Evolutionary conservation across 1,140 invertebrate genomes (phyloP).

Genomic region (Amyelois transitella): DNA sequence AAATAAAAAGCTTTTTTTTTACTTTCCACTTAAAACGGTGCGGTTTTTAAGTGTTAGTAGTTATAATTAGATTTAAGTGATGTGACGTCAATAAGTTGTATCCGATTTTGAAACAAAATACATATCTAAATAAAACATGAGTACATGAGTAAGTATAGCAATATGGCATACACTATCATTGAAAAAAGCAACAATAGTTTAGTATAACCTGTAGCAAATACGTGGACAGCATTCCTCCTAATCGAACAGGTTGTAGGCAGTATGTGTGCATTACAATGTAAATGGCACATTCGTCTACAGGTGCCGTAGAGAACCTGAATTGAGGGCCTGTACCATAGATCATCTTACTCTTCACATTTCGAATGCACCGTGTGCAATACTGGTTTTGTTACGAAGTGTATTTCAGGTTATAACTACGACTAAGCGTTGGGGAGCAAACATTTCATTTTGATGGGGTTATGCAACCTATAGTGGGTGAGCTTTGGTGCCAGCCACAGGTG

Average conservation of each 20-base stretch:
- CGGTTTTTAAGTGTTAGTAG: too few species aligned
- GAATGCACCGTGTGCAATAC: constrained; percentile 26
- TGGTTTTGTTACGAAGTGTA: constrained; percentile 3
- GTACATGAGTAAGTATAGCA: too few species aligned
- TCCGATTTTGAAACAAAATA: too few species aligned
- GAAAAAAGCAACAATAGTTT: constrained; percentile 22
- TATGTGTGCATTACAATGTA: constrained; percentile 64
- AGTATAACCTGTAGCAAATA: constrained; percentile 25
- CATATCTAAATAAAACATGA: too few species aligned
- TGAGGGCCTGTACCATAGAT: constrained; percentile 17
- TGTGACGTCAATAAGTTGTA: too few species aligned
- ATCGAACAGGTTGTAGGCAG: constrained; percentile 59
- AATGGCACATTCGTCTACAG: constrained; percentile 63
- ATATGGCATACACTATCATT: not conserved
- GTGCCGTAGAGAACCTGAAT: constrained; percentile 51
- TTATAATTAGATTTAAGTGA: too few species aligned
- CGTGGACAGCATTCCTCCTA: constrained; percentile 60
- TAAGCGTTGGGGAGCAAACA: constrained; percentile 11
- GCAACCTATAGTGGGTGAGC: constrained; percentile 11
- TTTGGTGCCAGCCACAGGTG: constrained; percentile 29
- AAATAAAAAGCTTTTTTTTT: too few species aligned
- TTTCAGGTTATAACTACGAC: not conserved
- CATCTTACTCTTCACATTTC: constrained; percentile 28
- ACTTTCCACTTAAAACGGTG: too few species aligned
- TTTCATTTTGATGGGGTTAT: not conserved